Conservation (phyloP, 2,888 invertebrate genomes). For the Agrochola circellaris region DNA sequence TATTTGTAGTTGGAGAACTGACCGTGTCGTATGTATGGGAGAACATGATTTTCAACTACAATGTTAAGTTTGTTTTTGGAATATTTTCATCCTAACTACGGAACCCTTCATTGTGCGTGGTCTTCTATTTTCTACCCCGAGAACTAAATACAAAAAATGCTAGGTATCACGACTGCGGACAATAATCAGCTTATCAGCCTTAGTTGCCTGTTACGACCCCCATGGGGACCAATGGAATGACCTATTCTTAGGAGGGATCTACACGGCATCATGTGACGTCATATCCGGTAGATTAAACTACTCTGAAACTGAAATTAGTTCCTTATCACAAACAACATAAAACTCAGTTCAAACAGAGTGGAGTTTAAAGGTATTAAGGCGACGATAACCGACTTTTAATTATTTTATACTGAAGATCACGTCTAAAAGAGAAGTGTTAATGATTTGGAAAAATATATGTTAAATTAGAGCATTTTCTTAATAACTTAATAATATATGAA, state of each 20-base stretch:
- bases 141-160: neutral
- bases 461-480: no score
- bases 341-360: conserved; percentile 13
- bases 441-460: no score
- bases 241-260: conserved; percentile 27
- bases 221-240: conserved; percentile 27
- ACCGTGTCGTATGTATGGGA: no score
- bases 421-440: no score
- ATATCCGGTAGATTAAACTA: conserved; percentile 27
- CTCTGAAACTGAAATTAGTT: conserved; percentile 17
- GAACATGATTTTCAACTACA: no score
- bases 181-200: conserved; percentile 33
- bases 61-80: no score
- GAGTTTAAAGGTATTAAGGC: neutral
- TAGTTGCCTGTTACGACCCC: conserved; percentile 37
- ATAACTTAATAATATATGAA: no score
- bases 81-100: no score
- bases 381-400: no score
- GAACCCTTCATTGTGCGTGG: no score
- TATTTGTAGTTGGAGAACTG: no score
- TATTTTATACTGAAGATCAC: no score
- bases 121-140: neutral
- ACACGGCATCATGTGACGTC: conserved; percentile 3
- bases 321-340: conserved; percentile 25
- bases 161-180: conserved; percentile 3